Evolutionary conservation across 2,888 invertebrate genomes (phyloP).

Genomic region (Chrysolina oricalcia): DNA sequence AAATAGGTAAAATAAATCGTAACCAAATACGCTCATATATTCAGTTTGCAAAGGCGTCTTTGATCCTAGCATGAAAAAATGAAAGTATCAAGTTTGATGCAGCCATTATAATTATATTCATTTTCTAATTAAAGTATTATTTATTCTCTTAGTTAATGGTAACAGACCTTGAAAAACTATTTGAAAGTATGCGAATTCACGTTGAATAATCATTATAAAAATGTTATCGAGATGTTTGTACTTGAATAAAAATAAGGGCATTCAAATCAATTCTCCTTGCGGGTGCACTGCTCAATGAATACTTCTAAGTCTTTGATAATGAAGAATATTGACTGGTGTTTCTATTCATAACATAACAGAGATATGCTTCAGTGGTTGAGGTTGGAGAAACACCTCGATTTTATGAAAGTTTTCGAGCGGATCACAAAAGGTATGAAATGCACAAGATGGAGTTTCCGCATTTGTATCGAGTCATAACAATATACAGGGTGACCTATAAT

Average conservation of each 20-base stretch:
- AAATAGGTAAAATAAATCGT: not conserved
- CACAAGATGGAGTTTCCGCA: not conserved
- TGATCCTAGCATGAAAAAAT: constrained; percentile 1
- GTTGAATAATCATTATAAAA: constrained; percentile 3
- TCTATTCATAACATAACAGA: not conserved
- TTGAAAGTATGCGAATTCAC: constrained; percentile 17
- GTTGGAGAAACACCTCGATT: not conserved
- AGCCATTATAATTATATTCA: not conserved
- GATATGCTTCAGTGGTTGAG: constrained; percentile 1
- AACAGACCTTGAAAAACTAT: constrained; percentile 16
- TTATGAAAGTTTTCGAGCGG: not conserved
- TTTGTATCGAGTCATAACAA: not conserved
- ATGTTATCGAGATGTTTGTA: constrained; percentile 22
- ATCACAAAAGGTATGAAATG: not conserved
- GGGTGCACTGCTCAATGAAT: constrained; percentile 15
- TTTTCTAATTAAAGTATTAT: not conserved
- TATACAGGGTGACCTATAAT: not conserved
- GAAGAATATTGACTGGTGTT: constrained; percentile 10
- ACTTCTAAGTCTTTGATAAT: not conserved
- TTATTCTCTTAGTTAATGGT: not conserved
- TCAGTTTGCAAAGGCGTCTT: not conserved
- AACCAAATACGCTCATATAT: not conserved
- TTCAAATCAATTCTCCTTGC: constrained; percentile 15
- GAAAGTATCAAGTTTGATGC: not conserved
- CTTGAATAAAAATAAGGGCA: constrained; percentile 24